phyloP scores from a whole-genome alignment of 2,113 vertebrate genomes.

The Dipodomys ordii region DNA sequence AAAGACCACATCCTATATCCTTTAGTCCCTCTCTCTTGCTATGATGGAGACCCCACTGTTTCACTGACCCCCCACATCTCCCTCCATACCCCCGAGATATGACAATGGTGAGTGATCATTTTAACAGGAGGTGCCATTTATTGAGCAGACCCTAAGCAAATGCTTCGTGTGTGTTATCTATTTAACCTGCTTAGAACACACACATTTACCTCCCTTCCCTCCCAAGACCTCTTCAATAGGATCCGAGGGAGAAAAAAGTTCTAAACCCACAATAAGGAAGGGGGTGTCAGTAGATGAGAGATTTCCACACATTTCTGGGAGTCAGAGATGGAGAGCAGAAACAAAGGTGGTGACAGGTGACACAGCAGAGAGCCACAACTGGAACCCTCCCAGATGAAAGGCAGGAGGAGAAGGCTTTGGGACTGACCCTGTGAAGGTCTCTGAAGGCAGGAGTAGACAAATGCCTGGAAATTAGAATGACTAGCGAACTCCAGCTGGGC shows the following conservation, averaged over 20 bases:
- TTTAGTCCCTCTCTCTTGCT: not conserved
- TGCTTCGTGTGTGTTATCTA: not conserved
- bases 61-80: not conserved
- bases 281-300: constrained; percentile 71
- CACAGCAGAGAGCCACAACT: constrained; percentile 66
- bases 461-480: not conserved
- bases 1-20: not conserved
- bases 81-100: not conserved
- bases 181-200: constrained; percentile 40
- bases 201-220: constrained; percentile 26
- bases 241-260: constrained; percentile 69
- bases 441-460: not conserved
- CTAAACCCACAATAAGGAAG: constrained; percentile 69
- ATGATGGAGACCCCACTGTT: not conserved
- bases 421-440: not conserved
- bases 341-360: constrained; percentile 77
- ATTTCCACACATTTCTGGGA: constrained; percentile 78
- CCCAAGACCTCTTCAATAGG: constrained; percentile 54
- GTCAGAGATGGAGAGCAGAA: constrained; percentile 74
- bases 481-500: not conserved
- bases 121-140: constrained; percentile 66
- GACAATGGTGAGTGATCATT: constrained; percentile 8
- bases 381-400: constrained; percentile 56
- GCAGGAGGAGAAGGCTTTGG: not conserved
- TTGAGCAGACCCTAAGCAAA: constrained; percentile 16